These are phyloP conservation scores for Keiferia lycopersicella DNA, from an alignment of 2,888 invertebrate species.

Conservation along the genomic window DNA sequence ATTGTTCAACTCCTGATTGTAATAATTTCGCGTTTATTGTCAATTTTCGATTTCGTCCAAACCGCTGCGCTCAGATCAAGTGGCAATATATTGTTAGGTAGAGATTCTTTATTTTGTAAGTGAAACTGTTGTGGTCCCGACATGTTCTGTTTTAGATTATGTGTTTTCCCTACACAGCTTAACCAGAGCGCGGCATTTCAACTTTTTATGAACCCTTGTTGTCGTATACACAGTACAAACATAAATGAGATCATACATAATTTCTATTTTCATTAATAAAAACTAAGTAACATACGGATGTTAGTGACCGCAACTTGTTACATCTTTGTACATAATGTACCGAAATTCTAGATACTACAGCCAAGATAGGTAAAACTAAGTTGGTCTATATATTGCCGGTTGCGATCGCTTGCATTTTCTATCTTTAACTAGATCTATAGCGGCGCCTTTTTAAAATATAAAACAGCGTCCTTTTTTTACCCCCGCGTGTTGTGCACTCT, in stretches of 20 bases:
- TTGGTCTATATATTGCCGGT: neutral
- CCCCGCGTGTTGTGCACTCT: neutral
- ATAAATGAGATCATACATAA: conserved; percentile 25
- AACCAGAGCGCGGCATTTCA: neutral
- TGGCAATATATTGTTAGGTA: neutral
- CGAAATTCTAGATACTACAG: neutral
- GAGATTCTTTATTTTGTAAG: no score
- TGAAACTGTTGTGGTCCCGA: no score
- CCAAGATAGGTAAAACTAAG: neutral
- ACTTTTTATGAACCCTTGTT: neutral
- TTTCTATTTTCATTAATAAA: conserved; percentile 3
- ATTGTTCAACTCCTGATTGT: conserved; percentile 35
- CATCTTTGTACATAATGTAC: neutral
- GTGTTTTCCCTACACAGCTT: neutral
- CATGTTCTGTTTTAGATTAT: neutral
- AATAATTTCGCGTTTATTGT: conserved; percentile 37
- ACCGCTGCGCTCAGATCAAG: neutral
- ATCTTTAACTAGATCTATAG: neutral
- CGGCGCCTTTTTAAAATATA: neutral
- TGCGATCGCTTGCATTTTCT: conserved; percentile 1
- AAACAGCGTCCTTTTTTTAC: neutral
- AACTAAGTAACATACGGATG: conserved; percentile 6
- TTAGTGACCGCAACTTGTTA: neutral
- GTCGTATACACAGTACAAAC: conserved; percentile 21
- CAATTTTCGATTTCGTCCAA: conserved; percentile 32